phyloP scores from a whole-genome alignment of 2,888 invertebrate species.

The Drosophila buzzatii region DNA sequence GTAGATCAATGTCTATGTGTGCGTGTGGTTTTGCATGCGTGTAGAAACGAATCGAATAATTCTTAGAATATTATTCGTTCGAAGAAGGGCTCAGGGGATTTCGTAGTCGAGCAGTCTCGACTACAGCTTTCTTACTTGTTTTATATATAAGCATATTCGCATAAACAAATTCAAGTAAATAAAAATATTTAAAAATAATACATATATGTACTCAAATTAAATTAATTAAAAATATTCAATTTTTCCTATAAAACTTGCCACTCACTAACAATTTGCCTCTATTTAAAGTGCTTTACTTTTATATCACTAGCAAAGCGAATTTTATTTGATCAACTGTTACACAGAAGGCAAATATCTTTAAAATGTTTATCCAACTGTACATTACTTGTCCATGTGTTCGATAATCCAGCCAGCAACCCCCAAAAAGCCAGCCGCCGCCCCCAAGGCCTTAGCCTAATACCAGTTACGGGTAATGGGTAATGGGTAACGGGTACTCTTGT shows the following conservation, averaged over 20 bases:
- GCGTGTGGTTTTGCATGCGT: too few relatives aligned
- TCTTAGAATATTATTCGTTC: too few relatives aligned
- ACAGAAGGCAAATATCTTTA: slow-evolving; percentile 4
- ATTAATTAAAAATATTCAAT: too few relatives aligned
- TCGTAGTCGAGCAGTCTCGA: too few relatives aligned
- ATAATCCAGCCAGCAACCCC: slow-evolving; percentile 19
- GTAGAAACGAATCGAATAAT: too few relatives aligned
- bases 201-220: too few relatives aligned
- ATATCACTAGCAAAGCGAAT: background rate
- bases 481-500: background rate
- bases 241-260: background rate
- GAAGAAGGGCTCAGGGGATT: too few relatives aligned
- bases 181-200: too few relatives aligned
- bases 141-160: too few relatives aligned
- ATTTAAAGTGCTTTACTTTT: background rate
- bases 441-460: slow-evolving; percentile 20
- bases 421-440: slow-evolving; percentile 15
- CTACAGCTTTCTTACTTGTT: too few relatives aligned
- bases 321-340: background rate
- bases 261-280: background rate
- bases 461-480: background rate
- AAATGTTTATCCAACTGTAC: slow-evolving; percentile 11
- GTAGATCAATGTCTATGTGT: too few relatives aligned
- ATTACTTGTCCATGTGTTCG: slow-evolving; percentile 3
- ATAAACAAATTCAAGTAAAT: too few relatives aligned